Evolutionary conservation across 2,888 invertebrate species (phyloP), one percentile per base, ranked within the genome.

Genomic region (Pseudoips prasinana): DNA sequence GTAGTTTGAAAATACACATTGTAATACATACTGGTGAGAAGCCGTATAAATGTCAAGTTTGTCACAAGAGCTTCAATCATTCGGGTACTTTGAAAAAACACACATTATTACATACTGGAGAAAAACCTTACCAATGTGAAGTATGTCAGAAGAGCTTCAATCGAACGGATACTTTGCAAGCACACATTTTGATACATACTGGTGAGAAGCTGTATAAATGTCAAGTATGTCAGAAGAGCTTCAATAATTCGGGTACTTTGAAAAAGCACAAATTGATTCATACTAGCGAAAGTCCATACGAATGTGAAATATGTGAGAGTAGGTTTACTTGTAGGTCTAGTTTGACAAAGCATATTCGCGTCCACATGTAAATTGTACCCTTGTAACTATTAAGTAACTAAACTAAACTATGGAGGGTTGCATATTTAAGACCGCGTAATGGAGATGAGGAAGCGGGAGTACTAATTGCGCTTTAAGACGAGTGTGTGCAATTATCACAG

Each of bases 141-240:
- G 10, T 25, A 5, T 40, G 42, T 38, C 4, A 29, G 1, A 33
- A 7, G 0, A 25, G 18, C 14, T 34, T 39, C 22, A 10, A 0
- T 7, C 1, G 1, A 1, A 18, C 7, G 0, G 0, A 4, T 3
- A 0, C 0, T 29, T 29, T 48, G 4, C 4, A 8, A 1, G 8
- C 0, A 0, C 37, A 46, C 28, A 19, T 31, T 0, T 31, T 24
- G 8, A 34, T 5, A 7, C 20, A 33, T 37, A 39, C 42, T 7
- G 36, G 42, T 3, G 40, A 39, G n/a, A 46, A 30, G 26, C 39
- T 37, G 1, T 46, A 11, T 33, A 19, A 33, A 22, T 50, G 49
- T 28, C 25, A 46, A 22, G n/a, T 34, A 4, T 39, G 35, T 28
- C 8, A 20, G 1, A 31, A 3, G 0, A 9, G 28, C 25, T 42